Base-by-base conservation (phyloP, 2,888 invertebrate species). In the Napeogenes sylphis region DNA sequence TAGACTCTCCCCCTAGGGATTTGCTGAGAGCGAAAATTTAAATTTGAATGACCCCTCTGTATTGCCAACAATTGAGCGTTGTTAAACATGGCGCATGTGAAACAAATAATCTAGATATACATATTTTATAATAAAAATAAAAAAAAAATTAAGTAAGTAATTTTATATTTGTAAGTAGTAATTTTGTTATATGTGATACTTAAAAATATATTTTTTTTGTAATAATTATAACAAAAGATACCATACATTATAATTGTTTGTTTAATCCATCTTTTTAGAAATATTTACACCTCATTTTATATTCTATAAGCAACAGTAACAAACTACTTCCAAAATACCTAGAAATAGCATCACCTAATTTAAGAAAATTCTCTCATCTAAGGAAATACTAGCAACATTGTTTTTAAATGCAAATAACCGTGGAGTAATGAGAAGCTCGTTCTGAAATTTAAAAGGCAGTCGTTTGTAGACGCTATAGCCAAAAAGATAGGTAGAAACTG, bases 21-120 rank as follows among this genome's bases (percentile, higher is more conserved):
- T 83, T 80, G 78, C 70, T 76, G 82, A 80, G 83, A 87, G 82
- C 82, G 85, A 87, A 83, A 87, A 85, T 90, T 90, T 89, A 90
- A 90, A 90, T 86, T 90, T 89, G 83, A 83, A 89, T 87, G 89
- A 87, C 87, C 89, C 79, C 74, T 75, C 71, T 65, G 65, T 65
- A 68, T 65, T 70, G 79, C 83, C 77, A 82, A 82, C 78, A 75
- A 80, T 75, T 74, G 75, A 76, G 59, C 58, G 74, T 78, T 79
- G 76, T 79, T 75, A 74, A 72, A 74, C 72, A 32, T 6, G n/a
- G 13, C 21, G 21, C n/a, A 21, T 47, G n/a, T 21, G 21, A 47
- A 21, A 47, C n/a, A 47, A 51, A 51, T 30, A 51, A 30, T 51
- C 6, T 30, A 30, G 10, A 30, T 51, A 30, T 51, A 51, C 3